Conservation (phyloP, 2,113 vertebrate species). For the Thinocorus orbignyianus region DNA sequence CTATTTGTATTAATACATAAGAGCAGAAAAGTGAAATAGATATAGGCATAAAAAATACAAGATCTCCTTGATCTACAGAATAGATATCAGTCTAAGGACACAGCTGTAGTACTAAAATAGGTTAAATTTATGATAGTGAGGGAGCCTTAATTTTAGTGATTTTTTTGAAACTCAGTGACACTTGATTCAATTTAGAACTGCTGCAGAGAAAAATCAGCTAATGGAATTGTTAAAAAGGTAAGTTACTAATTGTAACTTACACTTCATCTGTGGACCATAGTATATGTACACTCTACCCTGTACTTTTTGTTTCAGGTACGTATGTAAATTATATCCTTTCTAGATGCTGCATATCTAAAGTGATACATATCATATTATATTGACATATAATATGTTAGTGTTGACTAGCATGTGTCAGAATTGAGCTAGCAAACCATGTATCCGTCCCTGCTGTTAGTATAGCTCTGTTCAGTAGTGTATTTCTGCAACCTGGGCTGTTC, state of each 20-base stretch:
- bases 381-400: background rate
- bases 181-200: background rate
- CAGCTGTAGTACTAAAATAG: background rate
- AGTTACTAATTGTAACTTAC: background rate
- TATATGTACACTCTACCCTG: background rate
- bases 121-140: background rate
- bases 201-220: background rate
- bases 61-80: background rate
- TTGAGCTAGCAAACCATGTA: fast-evolving
- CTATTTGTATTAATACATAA: background rate
- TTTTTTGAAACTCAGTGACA: background rate
- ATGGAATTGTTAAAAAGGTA: background rate
- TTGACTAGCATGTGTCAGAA: background rate
- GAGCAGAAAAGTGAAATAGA: background rate
- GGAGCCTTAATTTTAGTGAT: background rate
- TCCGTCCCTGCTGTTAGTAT: fast-evolving
- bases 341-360: background rate
- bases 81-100: background rate
- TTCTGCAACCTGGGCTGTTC: background rate
- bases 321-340: background rate
- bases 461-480: background rate
- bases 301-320: background rate
- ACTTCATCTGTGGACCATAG: background rate
- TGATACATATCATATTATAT: fast-evolving
- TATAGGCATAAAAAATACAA: background rate